Evolutionary conservation across 2,113 vertebrate genomes (phyloP).

Genomic region (Planiliza haematocheilus): DNA sequence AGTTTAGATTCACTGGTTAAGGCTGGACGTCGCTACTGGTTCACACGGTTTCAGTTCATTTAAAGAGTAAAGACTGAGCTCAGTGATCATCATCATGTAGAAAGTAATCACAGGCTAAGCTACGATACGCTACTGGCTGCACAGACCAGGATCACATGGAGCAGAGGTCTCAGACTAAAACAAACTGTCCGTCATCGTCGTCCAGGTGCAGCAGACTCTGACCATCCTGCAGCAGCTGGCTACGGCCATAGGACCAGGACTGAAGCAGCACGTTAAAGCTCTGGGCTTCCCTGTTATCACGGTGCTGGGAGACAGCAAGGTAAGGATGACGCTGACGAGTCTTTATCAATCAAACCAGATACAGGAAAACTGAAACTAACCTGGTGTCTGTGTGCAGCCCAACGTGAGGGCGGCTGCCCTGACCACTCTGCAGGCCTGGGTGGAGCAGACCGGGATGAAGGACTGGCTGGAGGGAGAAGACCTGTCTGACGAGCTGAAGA

Average conservation of each 20-base stretch:
- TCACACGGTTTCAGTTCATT: too few species aligned
- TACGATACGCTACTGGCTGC: too few species aligned
- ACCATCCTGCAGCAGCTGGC: conserved; percentile 94
- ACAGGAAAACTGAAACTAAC: too few species aligned
- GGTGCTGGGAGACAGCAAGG: conserved; percentile 98
- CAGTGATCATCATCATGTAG: too few species aligned
- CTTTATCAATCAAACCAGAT: too few species aligned
- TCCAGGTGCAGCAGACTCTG: conserved; percentile 95
- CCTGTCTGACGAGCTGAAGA: conserved; percentile 96
- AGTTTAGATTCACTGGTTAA: too few species aligned
- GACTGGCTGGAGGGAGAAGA: conserved; percentile 99
- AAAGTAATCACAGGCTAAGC: too few species aligned
- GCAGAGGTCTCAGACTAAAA: too few species aligned
- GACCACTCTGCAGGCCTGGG: conserved; percentile 92
- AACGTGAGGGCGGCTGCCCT: conserved; percentile 92
- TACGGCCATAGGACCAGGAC: conserved; percentile 91
- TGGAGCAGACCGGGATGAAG: conserved; percentile 97
- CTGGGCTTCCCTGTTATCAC: conserved; percentile 92
- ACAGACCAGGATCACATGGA: too few species aligned
- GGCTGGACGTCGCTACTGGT: too few species aligned
- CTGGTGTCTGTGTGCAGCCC: conserved; percentile 73
- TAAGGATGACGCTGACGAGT: too few species aligned
- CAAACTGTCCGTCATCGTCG: neutral
- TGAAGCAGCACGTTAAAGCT: conserved; percentile 94
- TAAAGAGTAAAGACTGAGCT: too few species aligned